phyloP scores from a whole-genome alignment of 2,888 invertebrate genomes.

The Pemphredon lugubris region DNA sequence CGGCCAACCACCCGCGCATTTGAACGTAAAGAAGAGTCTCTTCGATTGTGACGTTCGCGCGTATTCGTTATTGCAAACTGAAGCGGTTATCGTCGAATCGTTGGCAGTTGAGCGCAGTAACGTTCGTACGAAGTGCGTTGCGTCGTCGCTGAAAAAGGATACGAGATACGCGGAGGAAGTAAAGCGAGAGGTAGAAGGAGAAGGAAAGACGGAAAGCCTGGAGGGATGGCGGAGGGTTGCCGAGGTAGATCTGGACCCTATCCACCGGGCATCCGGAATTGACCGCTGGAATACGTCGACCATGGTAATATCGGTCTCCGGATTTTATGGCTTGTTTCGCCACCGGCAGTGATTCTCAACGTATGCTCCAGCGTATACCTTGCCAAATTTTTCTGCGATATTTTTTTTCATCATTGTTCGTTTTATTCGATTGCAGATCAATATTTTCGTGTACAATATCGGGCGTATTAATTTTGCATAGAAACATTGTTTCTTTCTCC shows the following conservation, averaged over 20 bases:
- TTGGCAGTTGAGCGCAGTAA: slow-evolving; percentile 5
- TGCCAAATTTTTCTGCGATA: not conserved
- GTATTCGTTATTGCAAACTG: not conserved
- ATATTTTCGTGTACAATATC: not conserved
- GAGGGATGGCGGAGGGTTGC: slow-evolving; percentile 22
- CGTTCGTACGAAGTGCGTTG: slow-evolving; percentile 3
- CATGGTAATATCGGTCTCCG: slow-evolving; percentile 60
- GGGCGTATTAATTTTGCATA: not conserved
- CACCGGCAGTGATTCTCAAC: slow-evolving; percentile 57
- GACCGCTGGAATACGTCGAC: slow-evolving; percentile 62
- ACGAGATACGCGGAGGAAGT: slow-evolving; percentile 19
- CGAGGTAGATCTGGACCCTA: slow-evolving; percentile 45
- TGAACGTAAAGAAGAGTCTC: no score
- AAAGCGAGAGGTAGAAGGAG: slow-evolving; percentile 17
- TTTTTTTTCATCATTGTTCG: not conserved
- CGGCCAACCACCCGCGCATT: no score
- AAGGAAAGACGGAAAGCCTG: slow-evolving; percentile 26
- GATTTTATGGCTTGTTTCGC: slow-evolving; percentile 67
- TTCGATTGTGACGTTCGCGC: not conserved
- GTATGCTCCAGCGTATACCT: not conserved
- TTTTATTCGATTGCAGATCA: not conserved
- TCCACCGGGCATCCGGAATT: slow-evolving; percentile 59
- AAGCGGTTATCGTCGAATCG: slow-evolving; percentile 3
- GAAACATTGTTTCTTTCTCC: no score
- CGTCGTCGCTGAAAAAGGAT: slow-evolving; percentile 7